Conservation (phyloP, 2,113 vertebrate species). For the Mirounga angustirostris region DNA sequence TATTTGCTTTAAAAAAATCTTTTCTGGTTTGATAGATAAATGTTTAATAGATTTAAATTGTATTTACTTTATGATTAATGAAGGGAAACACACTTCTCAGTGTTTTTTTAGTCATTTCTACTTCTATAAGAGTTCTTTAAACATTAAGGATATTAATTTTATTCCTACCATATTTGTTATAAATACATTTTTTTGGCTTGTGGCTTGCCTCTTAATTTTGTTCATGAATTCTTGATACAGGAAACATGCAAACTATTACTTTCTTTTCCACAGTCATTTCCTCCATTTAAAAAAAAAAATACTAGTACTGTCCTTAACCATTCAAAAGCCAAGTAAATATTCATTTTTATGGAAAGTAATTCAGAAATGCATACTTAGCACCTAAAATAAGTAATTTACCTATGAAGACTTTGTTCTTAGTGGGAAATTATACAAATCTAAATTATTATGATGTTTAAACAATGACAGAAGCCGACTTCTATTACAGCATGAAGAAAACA, state of each 20-base stretch:
- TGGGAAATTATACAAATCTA: neutral
- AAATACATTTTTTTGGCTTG: constrained; percentile 24
- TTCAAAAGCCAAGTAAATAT: constrained; percentile 26
- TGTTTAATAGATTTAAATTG: constrained; percentile 8
- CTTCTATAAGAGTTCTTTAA: neutral
- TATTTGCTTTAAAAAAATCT: constrained; percentile 39
- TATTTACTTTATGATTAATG: constrained; percentile 40
- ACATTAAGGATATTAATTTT: constrained; percentile 36
- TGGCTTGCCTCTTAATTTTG: neutral
- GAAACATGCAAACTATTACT: constrained; percentile 12
- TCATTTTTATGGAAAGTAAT: constrained; percentile 31
- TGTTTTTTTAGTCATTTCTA: constrained; percentile 23
- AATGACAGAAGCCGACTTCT: neutral
- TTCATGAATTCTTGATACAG: neutral
- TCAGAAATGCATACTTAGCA: constrained; percentile 3
- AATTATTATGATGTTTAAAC: neutral
- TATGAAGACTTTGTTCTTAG: constrained; percentile 10
- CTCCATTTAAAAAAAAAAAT: neutral
- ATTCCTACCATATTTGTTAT: neutral
- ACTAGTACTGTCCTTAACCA: neutral
- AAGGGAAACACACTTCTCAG: neutral
- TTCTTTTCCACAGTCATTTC: constrained; percentile 12
- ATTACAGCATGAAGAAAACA: constrained; percentile 15
- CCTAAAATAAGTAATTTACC: constrained; percentile 25
- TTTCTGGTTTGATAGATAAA: neutral